These are phyloP conservation scores for Anorthoa munda DNA, from an alignment of 2,888 invertebrate species.

Conservation along the genomic window DNA sequence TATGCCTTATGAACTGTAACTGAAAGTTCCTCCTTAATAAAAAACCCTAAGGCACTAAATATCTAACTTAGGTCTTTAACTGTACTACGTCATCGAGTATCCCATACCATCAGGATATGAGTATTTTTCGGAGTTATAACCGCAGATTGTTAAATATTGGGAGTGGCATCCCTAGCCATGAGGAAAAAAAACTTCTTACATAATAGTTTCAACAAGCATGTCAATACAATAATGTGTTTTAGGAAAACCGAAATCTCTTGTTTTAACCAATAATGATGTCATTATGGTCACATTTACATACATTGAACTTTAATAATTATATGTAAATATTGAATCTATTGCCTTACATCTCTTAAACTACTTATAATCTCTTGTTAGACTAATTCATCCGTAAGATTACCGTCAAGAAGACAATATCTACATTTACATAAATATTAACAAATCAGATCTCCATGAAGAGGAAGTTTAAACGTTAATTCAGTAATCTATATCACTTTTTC, in stretches of 20 bases:
- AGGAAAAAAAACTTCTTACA: not conserved
- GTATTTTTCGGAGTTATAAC: not conserved
- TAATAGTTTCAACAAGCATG: not conserved
- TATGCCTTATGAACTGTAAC: too few species aligned
- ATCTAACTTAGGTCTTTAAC: too few species aligned
- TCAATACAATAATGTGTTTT: not conserved
- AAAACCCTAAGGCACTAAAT: too few species aligned
- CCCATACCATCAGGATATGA: not conserved
- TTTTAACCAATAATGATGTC: constrained; percentile 21
- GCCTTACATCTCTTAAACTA: not conserved
- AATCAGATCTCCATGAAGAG: not conserved
- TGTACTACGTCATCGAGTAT: too few species aligned
- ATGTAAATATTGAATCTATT: constrained; percentile 19
- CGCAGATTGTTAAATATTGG: not conserved
- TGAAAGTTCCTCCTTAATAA: too few species aligned
- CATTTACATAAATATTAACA: not conserved
- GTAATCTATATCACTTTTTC: too few species aligned
- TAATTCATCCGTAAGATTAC: constrained; percentile 1
- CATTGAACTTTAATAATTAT: not conserved
- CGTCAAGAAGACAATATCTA: not conserved
- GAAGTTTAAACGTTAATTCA: not conserved
- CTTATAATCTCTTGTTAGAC: constrained; percentile 7
- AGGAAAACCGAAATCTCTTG: constrained; percentile 15
- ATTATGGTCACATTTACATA: constrained; percentile 19
- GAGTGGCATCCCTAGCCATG: not conserved